Evolutionary conservation across 2,888 invertebrate species (phyloP).

Genomic region (Notodonta dromedarius): DNA sequence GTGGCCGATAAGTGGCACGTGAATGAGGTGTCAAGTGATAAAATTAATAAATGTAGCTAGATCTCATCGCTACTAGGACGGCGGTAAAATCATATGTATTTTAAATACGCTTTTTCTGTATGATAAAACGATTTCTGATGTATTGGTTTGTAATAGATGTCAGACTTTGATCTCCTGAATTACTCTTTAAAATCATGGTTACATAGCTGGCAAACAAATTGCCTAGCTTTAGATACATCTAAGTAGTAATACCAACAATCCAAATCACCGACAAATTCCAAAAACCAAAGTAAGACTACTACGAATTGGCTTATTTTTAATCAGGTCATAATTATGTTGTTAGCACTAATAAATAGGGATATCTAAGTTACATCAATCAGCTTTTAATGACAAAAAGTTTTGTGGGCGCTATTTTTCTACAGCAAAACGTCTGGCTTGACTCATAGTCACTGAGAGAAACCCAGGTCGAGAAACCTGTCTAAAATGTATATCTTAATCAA

Average conservation of each 20-base stretch:
- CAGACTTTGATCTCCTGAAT: conserved; percentile 28
- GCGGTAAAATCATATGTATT: conserved; percentile 46
- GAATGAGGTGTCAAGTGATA: conserved; percentile 79
- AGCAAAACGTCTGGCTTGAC: background rate
- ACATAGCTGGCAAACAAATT: conserved; percentile 2
- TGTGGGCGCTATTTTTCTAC: too few species aligned
- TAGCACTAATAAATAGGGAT: too few species aligned
- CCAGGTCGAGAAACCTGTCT: background rate
- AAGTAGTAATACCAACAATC: too few species aligned
- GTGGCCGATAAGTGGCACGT: conserved; percentile 68
- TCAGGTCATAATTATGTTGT: too few species aligned
- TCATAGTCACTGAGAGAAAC: background rate
- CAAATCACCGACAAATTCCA: background rate
- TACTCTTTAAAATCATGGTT: conserved; percentile 5
- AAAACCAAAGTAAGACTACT: too few species aligned
- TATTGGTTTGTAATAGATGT: conserved; percentile 15
- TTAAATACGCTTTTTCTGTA: conserved; percentile 30
- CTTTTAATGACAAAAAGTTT: too few species aligned
- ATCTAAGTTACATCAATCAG: too few species aligned
- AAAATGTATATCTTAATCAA: background rate
- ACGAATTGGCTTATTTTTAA: too few species aligned
- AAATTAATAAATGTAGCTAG: conserved; percentile 76
- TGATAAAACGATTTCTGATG: conserved; percentile 31
- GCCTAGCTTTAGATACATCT: too few species aligned
- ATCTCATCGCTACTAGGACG: conserved; percentile 49